phyloP scores from a whole-genome alignment of 92 coral and sea anemone species.

The Scolanthus callimorphus region DNA sequence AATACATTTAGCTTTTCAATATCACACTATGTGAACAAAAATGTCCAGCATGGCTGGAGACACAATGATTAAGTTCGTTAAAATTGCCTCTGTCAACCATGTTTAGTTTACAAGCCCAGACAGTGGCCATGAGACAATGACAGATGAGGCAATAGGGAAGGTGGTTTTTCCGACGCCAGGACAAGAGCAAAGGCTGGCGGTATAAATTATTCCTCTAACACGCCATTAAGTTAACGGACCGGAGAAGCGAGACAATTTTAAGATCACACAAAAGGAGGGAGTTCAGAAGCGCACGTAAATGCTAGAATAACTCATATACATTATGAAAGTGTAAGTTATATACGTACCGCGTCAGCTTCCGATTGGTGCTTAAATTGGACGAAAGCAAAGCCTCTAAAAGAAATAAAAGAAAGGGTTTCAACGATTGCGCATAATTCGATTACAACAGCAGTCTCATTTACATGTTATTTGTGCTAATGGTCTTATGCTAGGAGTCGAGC shows the following conservation, averaged over 20 bases:
- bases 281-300: background rate
- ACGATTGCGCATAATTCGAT: background rate
- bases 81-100: background rate
- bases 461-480: slow-evolving; percentile 38
- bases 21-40: slow-evolving; percentile 2
- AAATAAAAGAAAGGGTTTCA: slow-evolving; percentile 36
- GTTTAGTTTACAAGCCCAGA: background rate
- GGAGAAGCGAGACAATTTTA: slow-evolving; percentile 20
- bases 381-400: slow-evolving; percentile 93
- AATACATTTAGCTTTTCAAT: slow-evolving; percentile 3
- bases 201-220: slow-evolving; percentile 26
- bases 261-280: background rate
- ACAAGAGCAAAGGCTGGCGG: too few species aligned
- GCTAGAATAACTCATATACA: background rate
- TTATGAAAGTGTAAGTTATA: background rate
- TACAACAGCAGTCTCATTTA: slow-evolving; percentile 25
- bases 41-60: slow-evolving; percentile 12
- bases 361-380: slow-evolving; percentile 87
- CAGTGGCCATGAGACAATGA: too few species aligned
- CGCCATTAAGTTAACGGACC: slow-evolving; percentile 29
- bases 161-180: too few species aligned
- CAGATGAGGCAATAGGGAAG: too few species aligned
- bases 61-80: background rate
- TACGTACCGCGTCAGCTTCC: slow-evolving; percentile 68
- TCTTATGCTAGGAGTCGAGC: slow-evolving; percentile 3